phyloP scores from a whole-genome alignment of 2,888 invertebrate species.

The Chrysopilus asiliformis region DNA sequence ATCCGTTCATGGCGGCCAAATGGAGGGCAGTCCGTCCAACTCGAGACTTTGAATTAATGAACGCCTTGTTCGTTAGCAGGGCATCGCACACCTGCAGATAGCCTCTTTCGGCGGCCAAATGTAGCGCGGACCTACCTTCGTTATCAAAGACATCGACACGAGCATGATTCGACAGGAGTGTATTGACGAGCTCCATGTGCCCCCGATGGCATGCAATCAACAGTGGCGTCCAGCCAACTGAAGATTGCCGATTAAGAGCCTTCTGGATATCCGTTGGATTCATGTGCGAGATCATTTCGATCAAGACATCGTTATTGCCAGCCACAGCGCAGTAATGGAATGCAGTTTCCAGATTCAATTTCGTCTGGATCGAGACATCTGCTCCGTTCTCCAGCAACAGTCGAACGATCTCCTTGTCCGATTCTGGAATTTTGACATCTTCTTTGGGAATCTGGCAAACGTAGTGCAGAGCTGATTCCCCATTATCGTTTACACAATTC shows the following conservation, averaged over 20 bases:
- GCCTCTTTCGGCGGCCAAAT: conserved; percentile 89
- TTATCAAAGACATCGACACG: conserved; percentile 97
- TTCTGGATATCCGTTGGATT: conserved; percentile 80
- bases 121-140: conserved; percentile 89
- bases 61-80: conserved; percentile 88
- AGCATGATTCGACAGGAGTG: conserved; percentile 83
- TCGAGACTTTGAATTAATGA: conserved; percentile 96
- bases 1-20: conserved; percentile 93
- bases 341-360: conserved; percentile 80
- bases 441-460: conserved; percentile 80
- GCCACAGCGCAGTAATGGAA: conserved; percentile 91
- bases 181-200: conserved; percentile 85
- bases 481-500: conserved; percentile 79
- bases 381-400: conserved; percentile 83
- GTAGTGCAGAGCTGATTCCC: conserved; percentile 88
- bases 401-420: conserved; percentile 78
- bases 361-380: conserved; percentile 73
- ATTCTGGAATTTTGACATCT: conserved; percentile 57
- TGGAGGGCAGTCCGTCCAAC: conserved; percentile 95
- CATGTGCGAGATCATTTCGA: conserved; percentile 88
- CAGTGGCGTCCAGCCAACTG: conserved; percentile 93
- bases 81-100: conserved; percentile 81
- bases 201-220: conserved; percentile 92
- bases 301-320: conserved; percentile 89
- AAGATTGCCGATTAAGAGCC: conserved; percentile 87